Evolutionary conservation across 2,888 invertebrate genomes (phyloP), one percentile per base, ranked within the genome.

Genomic region (Pammene aurita): DNA sequence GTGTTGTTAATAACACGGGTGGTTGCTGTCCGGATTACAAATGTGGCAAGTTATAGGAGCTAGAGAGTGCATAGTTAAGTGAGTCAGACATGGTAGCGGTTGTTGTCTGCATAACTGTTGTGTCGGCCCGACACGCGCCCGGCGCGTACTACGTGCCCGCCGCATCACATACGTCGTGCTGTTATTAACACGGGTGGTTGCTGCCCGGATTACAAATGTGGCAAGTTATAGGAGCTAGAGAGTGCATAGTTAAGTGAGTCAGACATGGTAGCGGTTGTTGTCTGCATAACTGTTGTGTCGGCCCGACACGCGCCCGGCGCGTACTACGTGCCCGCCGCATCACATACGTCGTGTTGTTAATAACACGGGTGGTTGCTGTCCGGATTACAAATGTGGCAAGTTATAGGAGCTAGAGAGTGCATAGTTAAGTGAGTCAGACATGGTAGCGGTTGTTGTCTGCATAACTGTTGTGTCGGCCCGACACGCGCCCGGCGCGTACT

Each of bases 121-220:
- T 97, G 97, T 76, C 93, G 94, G 35, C 86, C 87, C 0, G 93
- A 94, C 10, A 86, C 86, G 0, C 97, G 97, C 79, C 95, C 96
- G 0, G 72, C 78, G n/a, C 86, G 94, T 0, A 93, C 94, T 0
- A 75, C 80, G 0, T 96, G 96, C 75, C 93, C 94, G 1, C 88
- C 93, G 72, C 95, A 94, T 85, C 93, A 95, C 73, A 88, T 90
- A 13, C 77, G 93, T 5, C 77, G 97, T 77, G 80, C 76, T 0
- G 75, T 67, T 2, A 86, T 87, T 38, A 78, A 84, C 11, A 72
- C 18, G 80, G 89, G 86, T 0, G 85, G 91, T 63, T 97, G 97
- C 79, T 97, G 97, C 77, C 93, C 95, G 0, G 84, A 89, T 18
- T 94, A 94, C 72, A 86, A 90, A 0, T 97, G 97, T 80, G 94